Evolutionary conservation across 53 echinoderm and acorn worm genomes (phyloP), one percentile per base, ranked within the genome.

Genomic region (Henricia sp.): DNA sequence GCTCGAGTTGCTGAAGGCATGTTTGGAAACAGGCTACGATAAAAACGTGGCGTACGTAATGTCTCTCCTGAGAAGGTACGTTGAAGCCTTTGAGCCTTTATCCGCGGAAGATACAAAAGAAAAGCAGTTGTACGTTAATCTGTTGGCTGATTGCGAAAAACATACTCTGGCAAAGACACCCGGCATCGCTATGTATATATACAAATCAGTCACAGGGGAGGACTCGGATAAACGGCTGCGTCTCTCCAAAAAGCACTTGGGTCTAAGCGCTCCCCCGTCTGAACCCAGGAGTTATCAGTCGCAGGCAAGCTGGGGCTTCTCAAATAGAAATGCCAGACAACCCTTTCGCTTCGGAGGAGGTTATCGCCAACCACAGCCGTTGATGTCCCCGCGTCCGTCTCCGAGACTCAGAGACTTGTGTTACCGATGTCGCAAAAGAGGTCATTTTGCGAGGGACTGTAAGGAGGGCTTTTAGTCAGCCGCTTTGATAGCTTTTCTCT

Each of bases 201-300:
- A n/a, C n/a, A 46, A n/a, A n/a, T n/a, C n/a, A n/a, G n/a, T n/a
- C n/a, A 69, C 46, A 6, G 69, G 69, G 19, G 69, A 69, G 43
- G 69, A 69, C 43, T 69, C 69, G 8, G 69, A 69, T 24, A 69
- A 44, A 44, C 69, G 46, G 19, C 10, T 69, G 42, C 17, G 46
- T 10, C 43, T 69, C 43, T 41, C 46, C 41, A 42, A 44, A 20
- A 69, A 69, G 11, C 41, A 69, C 28, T 29, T 69, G 3, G 69
- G 69, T 39, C 44, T 37, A 20, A 69, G 23, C 19, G 46, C 43
- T 6, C 42, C 69, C 0, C 69, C 69, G 19, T 20, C 39, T 11
- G 69, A 69, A 21, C 35, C n/a, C n/a, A n/a, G n/a, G n/a, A n/a
- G n/a, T n/a, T n/a, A n/a, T n/a, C n/a, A n/a, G n/a, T n/a, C n/a